Evolutionary conservation across 2,888 invertebrate species (phyloP).

Genomic region (Ophion obscuratus): DNA sequence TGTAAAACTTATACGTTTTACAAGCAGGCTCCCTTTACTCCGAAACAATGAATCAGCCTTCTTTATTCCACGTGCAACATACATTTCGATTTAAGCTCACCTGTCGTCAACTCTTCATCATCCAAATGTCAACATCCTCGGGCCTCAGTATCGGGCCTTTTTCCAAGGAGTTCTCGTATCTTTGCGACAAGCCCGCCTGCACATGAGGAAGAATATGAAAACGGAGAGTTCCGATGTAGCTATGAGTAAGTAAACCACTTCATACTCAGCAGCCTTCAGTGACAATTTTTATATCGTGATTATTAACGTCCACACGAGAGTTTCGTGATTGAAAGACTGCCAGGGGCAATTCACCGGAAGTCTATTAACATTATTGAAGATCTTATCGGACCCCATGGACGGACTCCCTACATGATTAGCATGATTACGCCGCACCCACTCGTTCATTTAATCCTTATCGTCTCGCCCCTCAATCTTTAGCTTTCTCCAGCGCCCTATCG

Average conservation of each 20-base stretch:
- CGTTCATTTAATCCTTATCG: conserved; percentile 29
- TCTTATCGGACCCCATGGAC: conserved; percentile 35
- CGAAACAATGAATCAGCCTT: background rate
- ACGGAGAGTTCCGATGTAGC: conserved; percentile 22
- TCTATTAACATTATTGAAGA: conserved; percentile 35
- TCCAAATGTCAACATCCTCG: conserved; percentile 4
- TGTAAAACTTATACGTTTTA: background rate
- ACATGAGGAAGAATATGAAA: background rate
- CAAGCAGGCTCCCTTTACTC: background rate
- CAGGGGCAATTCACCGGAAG: conserved; percentile 13
- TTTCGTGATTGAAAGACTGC: background rate
- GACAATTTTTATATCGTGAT: background rate
- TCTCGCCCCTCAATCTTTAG: background rate
- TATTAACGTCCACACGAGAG: background rate
- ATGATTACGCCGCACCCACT: conserved; percentile 37
- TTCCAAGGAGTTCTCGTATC: background rate
- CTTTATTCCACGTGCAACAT: too few species aligned
- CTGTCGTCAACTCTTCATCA: conserved; percentile 12
- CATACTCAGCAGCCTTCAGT: background rate
- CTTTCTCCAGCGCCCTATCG: background rate
- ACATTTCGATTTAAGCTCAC: conserved; percentile 21
- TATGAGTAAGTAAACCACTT: conserved; percentile 17
- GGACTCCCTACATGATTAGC: conserved; percentile 33
- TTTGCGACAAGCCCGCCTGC: background rate
- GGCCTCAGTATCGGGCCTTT: background rate